Percentiles rank a stretch among this genome's conserved stretches.
Evolutionary conservation across 2,113 vertebrate species (phyloP).

Genomic region (Xenopus borealis): DNA sequence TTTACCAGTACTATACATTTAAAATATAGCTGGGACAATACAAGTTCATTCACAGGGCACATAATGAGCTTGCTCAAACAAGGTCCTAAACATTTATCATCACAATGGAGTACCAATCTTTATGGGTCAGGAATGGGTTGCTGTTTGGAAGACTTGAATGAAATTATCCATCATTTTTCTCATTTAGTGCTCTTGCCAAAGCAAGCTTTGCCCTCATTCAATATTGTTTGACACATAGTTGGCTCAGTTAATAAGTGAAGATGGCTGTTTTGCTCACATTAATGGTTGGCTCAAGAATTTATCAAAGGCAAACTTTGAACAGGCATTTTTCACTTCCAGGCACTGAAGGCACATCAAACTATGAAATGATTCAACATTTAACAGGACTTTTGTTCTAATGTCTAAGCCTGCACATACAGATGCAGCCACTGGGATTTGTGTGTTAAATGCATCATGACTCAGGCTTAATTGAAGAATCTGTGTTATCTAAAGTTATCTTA

Average conservation of each 20-base stretch:
- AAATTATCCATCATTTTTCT: constrained; percentile 38
- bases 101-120: neutral
- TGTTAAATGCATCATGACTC: too few relatives aligned
- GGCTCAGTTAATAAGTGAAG: constrained; percentile 22
- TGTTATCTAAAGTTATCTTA: too few relatives aligned
- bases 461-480: too few relatives aligned
- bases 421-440: too few relatives aligned
- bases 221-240: constrained; percentile 19
- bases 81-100: constrained; percentile 23
- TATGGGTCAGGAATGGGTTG: constrained; percentile 12
- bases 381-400: neutral
- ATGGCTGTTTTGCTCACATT: constrained; percentile 22
- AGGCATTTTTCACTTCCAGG: constrained; percentile 18
- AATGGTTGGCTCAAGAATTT: constrained; percentile 16
- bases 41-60: neutral
- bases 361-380: neutral
- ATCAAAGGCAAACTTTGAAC: constrained; percentile 11
- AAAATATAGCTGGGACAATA: constrained; percentile 8
- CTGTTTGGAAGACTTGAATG: constrained; percentile 23
- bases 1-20: constrained; percentile 2
- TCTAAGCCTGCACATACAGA: too few relatives aligned
- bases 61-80: constrained; percentile 18
- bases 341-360: constrained; percentile 12
- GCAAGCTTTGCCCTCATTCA: constrained; percentile 13
- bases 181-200: constrained; percentile 26